A percentile compares a stretch with the other conserved stretches of the same genome.
These are phyloP conservation scores for Synergus itoensis DNA, from an alignment of 2,888 invertebrate species.

Conservation along the genomic window DNA sequence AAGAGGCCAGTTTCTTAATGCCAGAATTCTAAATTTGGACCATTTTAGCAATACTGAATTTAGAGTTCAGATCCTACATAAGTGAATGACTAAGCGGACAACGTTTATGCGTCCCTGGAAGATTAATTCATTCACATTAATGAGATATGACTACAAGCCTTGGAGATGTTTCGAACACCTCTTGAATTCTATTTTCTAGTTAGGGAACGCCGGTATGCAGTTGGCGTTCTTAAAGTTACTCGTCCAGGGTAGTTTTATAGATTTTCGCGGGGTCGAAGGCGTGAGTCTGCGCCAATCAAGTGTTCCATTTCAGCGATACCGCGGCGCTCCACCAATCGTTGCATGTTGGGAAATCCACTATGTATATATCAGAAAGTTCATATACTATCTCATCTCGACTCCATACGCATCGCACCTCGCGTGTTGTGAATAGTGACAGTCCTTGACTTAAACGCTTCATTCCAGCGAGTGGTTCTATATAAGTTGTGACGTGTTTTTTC, in stretches of 20 bases:
- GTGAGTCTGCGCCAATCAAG: conserved; percentile 67
- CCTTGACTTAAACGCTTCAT: conserved; percentile 19
- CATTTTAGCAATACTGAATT: background rate
- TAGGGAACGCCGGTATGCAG: conserved; percentile 1
- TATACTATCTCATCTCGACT: conserved; percentile 18
- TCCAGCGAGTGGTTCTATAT: conserved; percentile 34
- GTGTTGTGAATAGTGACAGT: conserved; percentile 24
- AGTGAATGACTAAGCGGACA: background rate
- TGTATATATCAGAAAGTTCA: conserved; percentile 41
- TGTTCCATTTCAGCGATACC: conserved; percentile 49
- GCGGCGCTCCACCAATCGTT: conserved; percentile 45
- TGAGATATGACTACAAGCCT: background rate
- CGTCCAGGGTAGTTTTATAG: conserved; percentile 59
- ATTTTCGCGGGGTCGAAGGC: conserved; percentile 66
- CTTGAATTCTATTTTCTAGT: background rate
- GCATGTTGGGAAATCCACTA: conserved; percentile 41
- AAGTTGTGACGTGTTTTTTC: background rate
- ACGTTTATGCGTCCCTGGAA: background rate
- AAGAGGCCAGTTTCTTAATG: too few species aligned
- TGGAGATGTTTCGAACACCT: background rate
- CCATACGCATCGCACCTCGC: conserved; percentile 24
- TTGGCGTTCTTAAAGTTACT: background rate
- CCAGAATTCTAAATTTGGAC: background rate
- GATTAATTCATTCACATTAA: background rate
- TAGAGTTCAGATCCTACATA: background rate